Conservation (phyloP, 2,888 invertebrate genomes). For the Mesochorus sp. region DNA sequence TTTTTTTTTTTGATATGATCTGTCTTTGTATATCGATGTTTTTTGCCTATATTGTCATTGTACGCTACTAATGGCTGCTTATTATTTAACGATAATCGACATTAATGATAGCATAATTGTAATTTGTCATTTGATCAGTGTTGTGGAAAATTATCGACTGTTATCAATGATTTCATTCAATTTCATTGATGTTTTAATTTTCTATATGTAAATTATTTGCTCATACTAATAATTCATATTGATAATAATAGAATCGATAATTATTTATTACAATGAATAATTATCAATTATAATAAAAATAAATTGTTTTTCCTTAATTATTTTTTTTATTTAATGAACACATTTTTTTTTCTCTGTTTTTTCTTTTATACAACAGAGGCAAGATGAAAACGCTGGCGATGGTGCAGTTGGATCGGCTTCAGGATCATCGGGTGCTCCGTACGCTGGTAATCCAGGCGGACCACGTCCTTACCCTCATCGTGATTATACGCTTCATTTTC, state of each 20-base stretch:
- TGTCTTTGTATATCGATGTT: conserved; percentile 16
- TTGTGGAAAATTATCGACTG: too few relatives aligned
- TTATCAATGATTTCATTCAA: too few relatives aligned
- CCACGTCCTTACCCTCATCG: conserved; percentile 74
- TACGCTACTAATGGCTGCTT: not conserved
- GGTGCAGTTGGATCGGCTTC: conserved; percentile 65
- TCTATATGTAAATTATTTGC: too few relatives aligned
- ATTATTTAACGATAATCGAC: too few relatives aligned
- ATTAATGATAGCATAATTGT: too few relatives aligned
- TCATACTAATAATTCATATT: too few relatives aligned
- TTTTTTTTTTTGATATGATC: too few relatives aligned
- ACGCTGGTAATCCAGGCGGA: conserved; percentile 69
- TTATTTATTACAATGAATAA: not conserved
- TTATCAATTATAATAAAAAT: not conserved
- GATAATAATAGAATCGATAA: not conserved
- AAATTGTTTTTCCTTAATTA: not conserved
- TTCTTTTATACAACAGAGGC: conserved; percentile 53
- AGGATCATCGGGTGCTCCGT: conserved; percentile 54
- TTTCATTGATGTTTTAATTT: too few relatives aligned
- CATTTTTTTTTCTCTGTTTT: not conserved
- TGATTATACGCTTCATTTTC: conserved; percentile 76
- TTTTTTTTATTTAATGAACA: not conserved
- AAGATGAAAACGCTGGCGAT: conserved; percentile 65
- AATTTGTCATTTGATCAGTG: too few relatives aligned
- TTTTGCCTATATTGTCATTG: conserved; percentile 2